Conservation (phyloP, 2,113 vertebrate species). For the Oncorhynchus kisutch region DNA sequence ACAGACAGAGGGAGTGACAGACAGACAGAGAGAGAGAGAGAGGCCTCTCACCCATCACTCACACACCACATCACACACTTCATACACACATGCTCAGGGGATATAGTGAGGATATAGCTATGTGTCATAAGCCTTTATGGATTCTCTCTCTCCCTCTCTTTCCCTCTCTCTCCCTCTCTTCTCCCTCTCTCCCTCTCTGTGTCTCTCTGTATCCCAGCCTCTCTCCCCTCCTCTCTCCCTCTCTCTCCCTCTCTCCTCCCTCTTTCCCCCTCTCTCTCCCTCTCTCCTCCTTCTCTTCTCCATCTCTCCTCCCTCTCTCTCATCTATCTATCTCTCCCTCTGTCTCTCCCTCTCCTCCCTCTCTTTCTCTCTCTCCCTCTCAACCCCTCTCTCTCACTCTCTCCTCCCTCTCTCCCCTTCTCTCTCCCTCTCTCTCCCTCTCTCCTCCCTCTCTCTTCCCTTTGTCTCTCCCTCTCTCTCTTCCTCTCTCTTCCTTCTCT, state of each 20-base stretch:
- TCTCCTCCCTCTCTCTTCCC: no score
- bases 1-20: conserved; percentile 27
- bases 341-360: conserved; percentile 14
- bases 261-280: no score
- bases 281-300: no score
- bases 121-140: background rate
- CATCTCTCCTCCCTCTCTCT: no score
- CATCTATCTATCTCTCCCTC: no score
- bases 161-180: background rate
- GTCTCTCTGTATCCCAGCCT: background rate
- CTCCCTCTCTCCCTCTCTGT: background rate
- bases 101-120: conserved; percentile 22
- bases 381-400: no score
- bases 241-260: no score
- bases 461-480: no score
- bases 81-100: conserved; percentile 35
- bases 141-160: background rate
- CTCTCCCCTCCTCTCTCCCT: no score
- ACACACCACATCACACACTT: conserved; percentile 6
- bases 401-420: no score
- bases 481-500: background rate
- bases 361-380: no score
- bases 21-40: conserved; percentile 37
- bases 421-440: background rate
- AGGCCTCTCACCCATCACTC: background rate